Base-by-base conservation (phyloP, 2,888 invertebrate genomes). In the Ganaspis brasiliensis region DNA sequence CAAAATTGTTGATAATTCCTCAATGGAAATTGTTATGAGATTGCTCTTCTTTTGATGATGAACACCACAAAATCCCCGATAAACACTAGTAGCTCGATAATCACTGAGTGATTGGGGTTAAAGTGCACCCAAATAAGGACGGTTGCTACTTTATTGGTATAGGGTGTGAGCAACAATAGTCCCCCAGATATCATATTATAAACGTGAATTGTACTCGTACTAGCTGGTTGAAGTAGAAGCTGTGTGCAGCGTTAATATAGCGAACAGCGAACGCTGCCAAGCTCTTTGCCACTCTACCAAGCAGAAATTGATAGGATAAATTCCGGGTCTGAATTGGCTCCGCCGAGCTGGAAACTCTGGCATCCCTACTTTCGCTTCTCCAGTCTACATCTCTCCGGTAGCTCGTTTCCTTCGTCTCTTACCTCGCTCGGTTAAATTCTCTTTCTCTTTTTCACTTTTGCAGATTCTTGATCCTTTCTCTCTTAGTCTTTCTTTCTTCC, bases 231-330 rank as follows among this genome's bases (percentile, higher is more conserved):
- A 85, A 82, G 84, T 83, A 85, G 85, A 85, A 86, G 87, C 88
- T 87, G 86, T 89, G 87, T 89, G 87, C 87, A 90, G 89, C 90
- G 90, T 89, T 91, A 90, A 90, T 90, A 90, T 88, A 91, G 90
- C 90, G 90, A 88, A 89, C 87, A 87, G 86, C 87, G 88, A 89
- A 91, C 92, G 92, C 92, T 92, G 87, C 88, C 88, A 89, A 91
- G 92, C 93, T 93, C 93, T 93, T 93, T 93, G 92, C 92, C 93
- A 92, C 93, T 93, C 93, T 93, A 93, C 92, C 93, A 93, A 92
- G 93, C 93, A 93, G 93, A 93, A 93, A 93, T 93, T 93, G 93
- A 93, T 93, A 92, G 93, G 93, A 93, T 93, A 93, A 93, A 93
- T 93, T 93, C 93, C 93, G 92, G 92, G 92, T 92, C 93, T 93